Evolutionary conservation across 2,113 vertebrate species (phyloP), one percentile per base, ranked within the genome.

Genomic region (Pterophyllum scalare): DNA sequence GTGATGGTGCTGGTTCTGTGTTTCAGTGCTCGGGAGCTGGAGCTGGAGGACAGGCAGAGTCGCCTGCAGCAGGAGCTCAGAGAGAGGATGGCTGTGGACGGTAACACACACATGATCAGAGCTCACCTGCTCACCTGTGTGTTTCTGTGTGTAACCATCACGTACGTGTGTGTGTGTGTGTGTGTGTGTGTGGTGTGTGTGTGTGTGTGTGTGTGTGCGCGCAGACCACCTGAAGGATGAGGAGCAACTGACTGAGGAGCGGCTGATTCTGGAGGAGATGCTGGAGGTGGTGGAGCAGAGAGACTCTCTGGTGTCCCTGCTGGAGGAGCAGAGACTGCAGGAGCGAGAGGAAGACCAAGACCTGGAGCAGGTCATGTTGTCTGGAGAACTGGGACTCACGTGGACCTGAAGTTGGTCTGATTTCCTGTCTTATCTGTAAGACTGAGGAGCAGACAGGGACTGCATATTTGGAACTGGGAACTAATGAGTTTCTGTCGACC

Each of bases 281-380:
- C 91, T 99, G 87, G 97, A 99, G 12, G 97, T 99, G 65, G 97
- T 99, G 84, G 97, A 99, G 92, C 98, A 98, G 95, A 96, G 98
- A 35, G 96, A 98, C 75, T 95, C 97, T 2, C 96, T 99, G 0
- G 98, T 98, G 81, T 96, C 97, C 33, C 96, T 99, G 72, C 95
- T 99, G 62, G 98, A 99, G 85, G 97, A 98, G 86, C 97, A 98
- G 86, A 90, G 97, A 15, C 94, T 98, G 11, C 95, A 96, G 70
- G 97, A 98, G 74, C 95, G 94, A 40, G 97, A 97, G 76, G 97
- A 98, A 77, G 97, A 98, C 95, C 96, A 95, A 75, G 97, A 98
- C 89, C 91, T 98, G 91, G 97, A 98, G 86, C 96, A 96, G 0
- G 94, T 96, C 77, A 97, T 98, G 97, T 91, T 98, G 57, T 96